phyloP scores from a whole-genome alignment of 2,797 vertebrate genomes.

The Melanotaenia boesemani region DNA sequence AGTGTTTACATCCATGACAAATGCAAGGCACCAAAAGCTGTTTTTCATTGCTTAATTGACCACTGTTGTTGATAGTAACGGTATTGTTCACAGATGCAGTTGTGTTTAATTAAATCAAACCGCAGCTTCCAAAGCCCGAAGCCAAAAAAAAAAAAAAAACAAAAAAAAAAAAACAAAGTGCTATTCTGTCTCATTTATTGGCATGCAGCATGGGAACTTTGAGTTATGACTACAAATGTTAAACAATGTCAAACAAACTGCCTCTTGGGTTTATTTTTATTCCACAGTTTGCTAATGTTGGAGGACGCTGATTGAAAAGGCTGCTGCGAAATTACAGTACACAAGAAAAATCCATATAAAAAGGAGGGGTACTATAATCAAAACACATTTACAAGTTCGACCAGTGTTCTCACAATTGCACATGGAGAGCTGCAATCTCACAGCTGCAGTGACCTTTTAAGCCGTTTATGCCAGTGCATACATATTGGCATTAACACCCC shows the following conservation, averaged over 20 bases:
- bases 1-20: background rate
- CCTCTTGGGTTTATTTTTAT: conserved; percentile 7
- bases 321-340: conserved; percentile 19
- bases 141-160: background rate
- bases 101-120: background rate
- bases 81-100: background rate
- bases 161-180: background rate
- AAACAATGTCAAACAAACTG: conserved; percentile 8
- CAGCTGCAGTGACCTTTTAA: conserved; percentile 75
- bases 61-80: background rate
- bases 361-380: conserved; percentile 41
- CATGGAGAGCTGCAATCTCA: conserved; percentile 28
- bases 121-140: background rate
- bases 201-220: background rate
- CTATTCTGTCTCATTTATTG: background rate
- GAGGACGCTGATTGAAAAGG: conserved; percentile 25
- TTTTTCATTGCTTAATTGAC: background rate
- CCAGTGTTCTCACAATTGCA: conserved; percentile 42
- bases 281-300: conserved; percentile 7
- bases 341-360: conserved; percentile 39
- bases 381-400: conserved; percentile 46
- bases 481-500: conserved; percentile 79
- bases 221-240: background rate
- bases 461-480: conserved; percentile 80
- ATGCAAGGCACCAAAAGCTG: background rate